Evolutionary conservation across 2,113 vertebrate genomes (phyloP), one percentile per base, ranked within the genome.

Genomic region (Ailurus styani): DNA sequence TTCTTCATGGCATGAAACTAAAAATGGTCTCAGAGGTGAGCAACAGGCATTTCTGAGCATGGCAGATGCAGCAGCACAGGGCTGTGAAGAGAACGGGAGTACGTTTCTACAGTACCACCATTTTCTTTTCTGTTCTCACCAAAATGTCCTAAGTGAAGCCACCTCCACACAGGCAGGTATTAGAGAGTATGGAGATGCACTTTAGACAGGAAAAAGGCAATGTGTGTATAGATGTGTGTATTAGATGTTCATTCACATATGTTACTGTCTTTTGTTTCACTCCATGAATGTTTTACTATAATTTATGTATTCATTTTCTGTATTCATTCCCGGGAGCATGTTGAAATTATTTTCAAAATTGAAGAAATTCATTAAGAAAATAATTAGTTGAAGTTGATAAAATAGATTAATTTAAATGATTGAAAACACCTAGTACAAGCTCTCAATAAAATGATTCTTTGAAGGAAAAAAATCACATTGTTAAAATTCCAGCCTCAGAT

Each of bases 371-470:
- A 91, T 96, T 96, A 91, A 84, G 91, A 54, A 88, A 96, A 91
- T 93, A 87, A 96, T 97, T 91, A 96, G 45, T 93, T 93, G 96
- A 75, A 86, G 62, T 62, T 85, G 66, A 72, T 95, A 96, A 96
- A 93, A 86, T 72, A 85, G 31, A 78, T 90, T 95, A 81, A 94
- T 95, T 98, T 97, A 94, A 95, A 96, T 95, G 23, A 91, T 81
- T 96, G 72, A 93, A 94, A 97, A 84, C 34, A 89, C 60, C 54
- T 92, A 88, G 29, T 66, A 42, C 50, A 18, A 91, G 57, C 50
- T 96, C 90, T 77, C 29, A 95, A 64, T 81, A 88, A 92, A 96
- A 93, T 86, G 82, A 87, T 93, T 94, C 42, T 72, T 96, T 87
- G 89, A 93, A 52, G 89, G 91, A 45, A 64, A 47, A 97, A 45